Percentiles rank a stretch among this genome's conserved stretches.
Evolutionary conservation across 2,888 invertebrate genomes (phyloP).

Genomic region (Cryptus viduatorius): DNA sequence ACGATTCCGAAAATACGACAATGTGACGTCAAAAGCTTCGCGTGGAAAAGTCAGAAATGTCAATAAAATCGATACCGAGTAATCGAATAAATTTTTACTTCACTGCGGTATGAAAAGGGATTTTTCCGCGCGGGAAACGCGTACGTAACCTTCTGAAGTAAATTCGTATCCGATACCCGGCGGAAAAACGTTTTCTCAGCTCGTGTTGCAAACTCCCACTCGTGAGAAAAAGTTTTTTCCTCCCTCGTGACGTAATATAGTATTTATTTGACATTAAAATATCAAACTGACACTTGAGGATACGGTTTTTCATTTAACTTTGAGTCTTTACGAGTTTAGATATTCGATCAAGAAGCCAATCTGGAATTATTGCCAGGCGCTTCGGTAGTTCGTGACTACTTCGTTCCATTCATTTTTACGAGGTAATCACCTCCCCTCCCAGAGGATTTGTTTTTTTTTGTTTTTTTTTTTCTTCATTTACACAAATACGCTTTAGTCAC

Average conservation of each 20-base stretch:
- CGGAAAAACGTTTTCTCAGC: too few relatives aligned
- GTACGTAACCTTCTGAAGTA: too few relatives aligned
- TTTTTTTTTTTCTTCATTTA: neutral
- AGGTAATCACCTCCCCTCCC: neutral
- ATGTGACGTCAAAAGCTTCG: neutral
- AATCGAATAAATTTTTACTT: neutral
- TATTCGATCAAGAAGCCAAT: neutral
- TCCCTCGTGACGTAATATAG: neutral
- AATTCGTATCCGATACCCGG: too few relatives aligned
- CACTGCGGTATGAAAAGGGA: too few relatives aligned
- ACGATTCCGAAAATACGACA: neutral
- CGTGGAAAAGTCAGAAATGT: neutral
- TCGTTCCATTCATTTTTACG: neutral
- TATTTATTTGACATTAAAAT: neutral
- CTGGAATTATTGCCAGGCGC: neutral
- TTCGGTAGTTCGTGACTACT: neutral
- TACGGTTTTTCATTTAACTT: neutral
- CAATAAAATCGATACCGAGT: neutral
- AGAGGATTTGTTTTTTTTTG: too few relatives aligned
- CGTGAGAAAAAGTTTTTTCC: too few relatives aligned
- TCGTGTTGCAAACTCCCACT: too few relatives aligned
- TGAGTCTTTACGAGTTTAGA: neutral
- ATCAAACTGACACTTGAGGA: neutral
- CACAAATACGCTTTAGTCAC: neutral
- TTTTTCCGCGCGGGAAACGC: too few relatives aligned